These are phyloP conservation scores for Pseudomyrmex dendroicus DNA, from an alignment of 1,140 invertebrate genomes.

Conservation along the genomic window DNA sequence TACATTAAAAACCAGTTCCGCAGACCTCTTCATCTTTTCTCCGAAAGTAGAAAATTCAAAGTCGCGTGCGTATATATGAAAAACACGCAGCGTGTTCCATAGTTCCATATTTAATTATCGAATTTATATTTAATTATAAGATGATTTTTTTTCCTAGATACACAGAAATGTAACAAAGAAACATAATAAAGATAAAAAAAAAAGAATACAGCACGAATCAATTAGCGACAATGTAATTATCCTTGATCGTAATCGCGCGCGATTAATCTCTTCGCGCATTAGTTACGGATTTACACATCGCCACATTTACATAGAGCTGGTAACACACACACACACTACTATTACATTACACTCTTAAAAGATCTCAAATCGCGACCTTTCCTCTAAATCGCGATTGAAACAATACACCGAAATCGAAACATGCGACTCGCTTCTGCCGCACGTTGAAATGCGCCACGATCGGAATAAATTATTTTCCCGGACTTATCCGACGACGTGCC, in stretches of 20 bases:
- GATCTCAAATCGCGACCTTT: neutral
- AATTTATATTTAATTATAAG: no score
- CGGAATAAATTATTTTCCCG: constrained; percentile 34
- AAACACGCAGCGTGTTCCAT: neutral
- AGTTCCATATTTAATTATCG: neutral
- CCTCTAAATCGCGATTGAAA: neutral
- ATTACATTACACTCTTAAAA: neutral
- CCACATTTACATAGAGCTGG: no score
- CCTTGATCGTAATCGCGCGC: neutral
- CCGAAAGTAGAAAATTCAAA: constrained; percentile 59
- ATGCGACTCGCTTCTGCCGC: no score
- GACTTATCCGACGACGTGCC: neutral
- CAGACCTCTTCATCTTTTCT: neutral
- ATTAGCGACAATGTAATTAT: neutral
- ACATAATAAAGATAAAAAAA: neutral
- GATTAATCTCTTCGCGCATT: neutral
- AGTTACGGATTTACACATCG: neutral
- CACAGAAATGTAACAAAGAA: no score
- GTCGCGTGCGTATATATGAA: neutral
- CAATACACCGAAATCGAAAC: neutral
- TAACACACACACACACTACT: no score
- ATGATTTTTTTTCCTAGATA: no score
- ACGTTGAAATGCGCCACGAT: neutral
- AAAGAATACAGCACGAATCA: neutral
- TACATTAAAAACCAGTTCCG: constrained; percentile 35